Percentiles rank a stretch among this genome's conserved stretches.
Evolutionary conservation across 2,113 vertebrate genomes (phyloP).

Genomic region (Gulo gulo): DNA sequence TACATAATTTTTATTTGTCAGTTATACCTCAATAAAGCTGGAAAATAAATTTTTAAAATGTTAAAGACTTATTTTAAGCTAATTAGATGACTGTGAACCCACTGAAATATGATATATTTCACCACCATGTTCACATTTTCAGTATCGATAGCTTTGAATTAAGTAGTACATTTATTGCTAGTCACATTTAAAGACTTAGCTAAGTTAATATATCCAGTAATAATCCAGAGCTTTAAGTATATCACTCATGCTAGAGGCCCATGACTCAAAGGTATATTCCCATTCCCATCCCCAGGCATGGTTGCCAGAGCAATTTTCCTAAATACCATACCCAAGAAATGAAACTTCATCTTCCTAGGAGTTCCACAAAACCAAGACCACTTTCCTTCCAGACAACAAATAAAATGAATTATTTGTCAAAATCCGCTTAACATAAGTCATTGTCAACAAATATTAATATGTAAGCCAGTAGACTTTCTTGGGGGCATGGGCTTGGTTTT

Average conservation of each 20-base stretch:
- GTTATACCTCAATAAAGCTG: neutral
- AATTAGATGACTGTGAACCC: neutral
- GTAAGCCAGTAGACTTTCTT: neutral
- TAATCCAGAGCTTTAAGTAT: neutral
- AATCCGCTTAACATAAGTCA: neutral
- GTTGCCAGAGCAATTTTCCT: neutral
- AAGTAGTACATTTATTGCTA: neutral
- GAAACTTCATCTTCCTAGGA: neutral
- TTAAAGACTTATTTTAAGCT: neutral
- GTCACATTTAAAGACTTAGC: neutral
- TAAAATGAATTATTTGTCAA: neutral
- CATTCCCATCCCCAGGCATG: neutral
- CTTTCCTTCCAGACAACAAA: neutral
- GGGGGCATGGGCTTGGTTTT: neutral
- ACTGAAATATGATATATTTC: neutral
- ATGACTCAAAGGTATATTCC: neutral
- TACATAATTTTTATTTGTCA: neutral
- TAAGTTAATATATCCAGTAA: neutral
- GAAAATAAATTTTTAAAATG: neutral
- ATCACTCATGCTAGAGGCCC: neutral
- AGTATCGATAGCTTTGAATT: conserved; percentile 1
- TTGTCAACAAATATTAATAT: neutral
- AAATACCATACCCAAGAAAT: neutral
- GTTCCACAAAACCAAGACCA: neutral
- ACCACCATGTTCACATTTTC: neutral